Evolutionary conservation across 2,888 invertebrate species (phyloP), one percentile per base, ranked within the genome.

Genomic region (Drosophila sordidapex): DNA sequence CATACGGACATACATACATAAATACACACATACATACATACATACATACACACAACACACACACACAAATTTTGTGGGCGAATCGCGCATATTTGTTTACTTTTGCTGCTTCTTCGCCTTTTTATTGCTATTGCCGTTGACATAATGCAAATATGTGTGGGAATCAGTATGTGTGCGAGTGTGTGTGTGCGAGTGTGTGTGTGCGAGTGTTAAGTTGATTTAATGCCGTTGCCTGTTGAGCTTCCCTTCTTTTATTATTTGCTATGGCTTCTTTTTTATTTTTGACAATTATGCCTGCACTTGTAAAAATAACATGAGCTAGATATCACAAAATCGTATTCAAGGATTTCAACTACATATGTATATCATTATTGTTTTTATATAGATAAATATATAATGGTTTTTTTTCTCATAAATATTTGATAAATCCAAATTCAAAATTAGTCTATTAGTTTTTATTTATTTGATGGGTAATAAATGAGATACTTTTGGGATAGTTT

Each of bases 121-220:
- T 29, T 31, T 57, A 57, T 57, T 57, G 29, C 57, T 43, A 15
- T 38, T 38, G 58, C 18, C 33, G 70, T 70, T 69, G 70, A 54
- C 70, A 70, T 48, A 49, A 53, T 54, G 48, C 53, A 60, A 70
- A 53, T 48, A 36, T 38, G 36, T 68, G 67, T 63, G 68, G 52
- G 52, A 62, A 62, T 63, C 35, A 52, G 46, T 53, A 36, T 35
- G 38, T n/a, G 11, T 36, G n/a, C 27, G 38, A 27, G 11, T 11
- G 4, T 36, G 6, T 15, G 29, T 31, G 29, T 51, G n/a, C 18
- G 38, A 8, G 11, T 38, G 5, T 25, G 46, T 48, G 43, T 31
- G 60, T 15, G n/a, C 25, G n/a, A 31, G 62, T 49, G 66, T 49
- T 49, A 54, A 68, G 11, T 68, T 68, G 56, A 68, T 68, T 67